These are phyloP conservation scores for Ceratoteleas bidentatus DNA, from an alignment of 1,140 invertebrate species.

Conservation along the genomic window DNA sequence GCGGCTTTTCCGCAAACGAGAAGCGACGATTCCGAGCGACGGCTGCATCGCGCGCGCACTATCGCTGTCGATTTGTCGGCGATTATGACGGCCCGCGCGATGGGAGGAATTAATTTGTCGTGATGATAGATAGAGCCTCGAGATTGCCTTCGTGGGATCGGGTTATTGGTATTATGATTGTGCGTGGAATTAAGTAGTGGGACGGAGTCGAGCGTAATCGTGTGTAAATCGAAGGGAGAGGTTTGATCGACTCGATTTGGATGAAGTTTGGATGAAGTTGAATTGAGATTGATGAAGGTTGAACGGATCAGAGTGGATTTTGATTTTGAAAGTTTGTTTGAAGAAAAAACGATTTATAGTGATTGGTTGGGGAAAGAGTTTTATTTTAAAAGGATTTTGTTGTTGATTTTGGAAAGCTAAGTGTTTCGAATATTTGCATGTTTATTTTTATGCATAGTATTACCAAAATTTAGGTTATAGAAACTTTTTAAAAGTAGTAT, in stretches of 20 bases:
- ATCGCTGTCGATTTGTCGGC: slow-evolving; percentile 38
- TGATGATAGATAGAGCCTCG: slow-evolving; percentile 46
- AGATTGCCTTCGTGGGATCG: slow-evolving; percentile 17
- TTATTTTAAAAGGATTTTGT: too few species aligned
- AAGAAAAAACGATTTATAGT: too few species aligned
- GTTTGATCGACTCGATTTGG: neutral
- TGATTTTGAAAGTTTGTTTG: too few species aligned
- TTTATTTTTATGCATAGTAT: too few species aligned
- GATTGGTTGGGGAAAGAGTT: too few species aligned
- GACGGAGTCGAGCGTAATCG: neutral
- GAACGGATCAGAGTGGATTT: too few species aligned
- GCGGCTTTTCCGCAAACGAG: slow-evolving; percentile 29
- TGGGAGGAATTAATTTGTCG: slow-evolving; percentile 55
- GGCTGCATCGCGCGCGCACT: slow-evolving; percentile 12
- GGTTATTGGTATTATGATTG: slow-evolving; percentile 38
- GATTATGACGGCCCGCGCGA: slow-evolving; percentile 39
- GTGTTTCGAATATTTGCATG: too few species aligned
- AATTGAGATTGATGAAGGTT: too few species aligned
- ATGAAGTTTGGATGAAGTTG: neutral
- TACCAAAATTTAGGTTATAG: too few species aligned
- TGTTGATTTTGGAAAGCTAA: too few species aligned
- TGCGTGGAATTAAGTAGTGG: slow-evolving; percentile 20
- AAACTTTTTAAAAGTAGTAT: too few species aligned
- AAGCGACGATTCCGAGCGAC: slow-evolving; percentile 5
- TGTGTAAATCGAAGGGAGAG: slow-evolving; percentile 6